These are phyloP conservation scores for Drosophila leontia DNA, from an alignment of 1,140 invertebrate species.

Conservation along the genomic window DNA sequence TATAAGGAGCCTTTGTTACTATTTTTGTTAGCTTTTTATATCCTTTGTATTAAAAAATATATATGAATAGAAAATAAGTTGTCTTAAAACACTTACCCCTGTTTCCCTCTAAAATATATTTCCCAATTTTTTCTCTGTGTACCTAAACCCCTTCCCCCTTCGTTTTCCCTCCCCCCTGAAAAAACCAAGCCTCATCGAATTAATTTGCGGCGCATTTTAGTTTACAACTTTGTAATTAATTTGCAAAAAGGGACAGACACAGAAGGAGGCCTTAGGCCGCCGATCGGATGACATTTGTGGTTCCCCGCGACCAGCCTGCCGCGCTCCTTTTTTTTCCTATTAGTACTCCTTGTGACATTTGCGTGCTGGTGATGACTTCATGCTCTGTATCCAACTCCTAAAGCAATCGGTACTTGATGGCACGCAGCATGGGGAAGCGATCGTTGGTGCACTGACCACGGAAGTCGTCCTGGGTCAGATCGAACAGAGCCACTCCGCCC, in stretches of 20 bases:
- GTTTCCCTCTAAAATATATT: background rate
- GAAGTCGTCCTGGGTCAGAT: constrained; percentile 94
- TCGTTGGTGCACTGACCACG: constrained; percentile 91
- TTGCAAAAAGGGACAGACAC: constrained; percentile 63
- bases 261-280: constrained; percentile 19
- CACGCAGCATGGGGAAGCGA: constrained; percentile 90
- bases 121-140: background rate
- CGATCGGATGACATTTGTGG: constrained; percentile 48
- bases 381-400: constrained; percentile 19
- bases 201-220: constrained; percentile 78
- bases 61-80: no score
- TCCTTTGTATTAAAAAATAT: background rate
- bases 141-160: background rate
- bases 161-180: background rate
- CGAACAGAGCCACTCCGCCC: constrained; percentile 92
- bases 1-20: no score
- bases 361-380: constrained; percentile 38
- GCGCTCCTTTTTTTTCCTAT: background rate
- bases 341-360: constrained; percentile 32
- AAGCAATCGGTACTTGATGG: constrained; percentile 87
- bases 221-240: constrained; percentile 83
- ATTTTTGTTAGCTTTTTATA: no score
- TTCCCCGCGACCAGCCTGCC: background rate
- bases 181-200: constrained; percentile 52
- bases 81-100: background rate